Conservation (phyloP, 2,797 vertebrate species). For the Ambastaia sidthimunki region DNA sequence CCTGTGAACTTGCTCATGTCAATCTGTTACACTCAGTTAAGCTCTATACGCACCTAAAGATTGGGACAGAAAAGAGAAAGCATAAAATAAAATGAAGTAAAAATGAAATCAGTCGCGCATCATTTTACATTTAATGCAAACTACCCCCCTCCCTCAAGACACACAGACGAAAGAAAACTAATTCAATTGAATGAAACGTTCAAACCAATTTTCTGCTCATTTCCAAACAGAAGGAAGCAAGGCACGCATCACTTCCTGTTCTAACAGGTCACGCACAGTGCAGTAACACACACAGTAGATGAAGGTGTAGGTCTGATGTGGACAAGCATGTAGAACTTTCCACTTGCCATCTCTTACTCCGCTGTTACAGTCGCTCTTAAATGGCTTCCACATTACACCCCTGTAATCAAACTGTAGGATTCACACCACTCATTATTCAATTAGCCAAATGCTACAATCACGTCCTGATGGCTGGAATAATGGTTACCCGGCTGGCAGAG, state of each 20-base stretch:
- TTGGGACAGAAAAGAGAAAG: conserved; percentile 48
- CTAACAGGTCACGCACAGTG: conserved; percentile 6
- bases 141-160: background rate
- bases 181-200: conserved; percentile 32
- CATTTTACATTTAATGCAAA: conserved; percentile 52
- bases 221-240: conserved; percentile 37
- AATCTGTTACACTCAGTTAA: conserved; percentile 60
- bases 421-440: conserved; percentile 60
- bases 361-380: conserved; percentile 9
- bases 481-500: conserved; percentile 60
- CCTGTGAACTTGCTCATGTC: conserved; percentile 56
- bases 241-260: background rate
- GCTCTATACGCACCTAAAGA: conserved; percentile 53
- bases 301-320: conserved; percentile 30
- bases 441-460: conserved; percentile 65
- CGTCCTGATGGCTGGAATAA: conserved; percentile 62
- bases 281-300: conserved; percentile 27
- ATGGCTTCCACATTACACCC: conserved; percentile 48
- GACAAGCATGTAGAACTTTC: conserved; percentile 21
- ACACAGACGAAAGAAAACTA: background rate
- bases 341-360: background rate
- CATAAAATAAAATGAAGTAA: conserved; percentile 47
- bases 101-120: conserved; percentile 53
- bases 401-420: conserved; percentile 56
- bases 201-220: conserved; percentile 38